Conservation (phyloP, 2,113 vertebrate species). For the Siniperca chuatsi region DNA sequence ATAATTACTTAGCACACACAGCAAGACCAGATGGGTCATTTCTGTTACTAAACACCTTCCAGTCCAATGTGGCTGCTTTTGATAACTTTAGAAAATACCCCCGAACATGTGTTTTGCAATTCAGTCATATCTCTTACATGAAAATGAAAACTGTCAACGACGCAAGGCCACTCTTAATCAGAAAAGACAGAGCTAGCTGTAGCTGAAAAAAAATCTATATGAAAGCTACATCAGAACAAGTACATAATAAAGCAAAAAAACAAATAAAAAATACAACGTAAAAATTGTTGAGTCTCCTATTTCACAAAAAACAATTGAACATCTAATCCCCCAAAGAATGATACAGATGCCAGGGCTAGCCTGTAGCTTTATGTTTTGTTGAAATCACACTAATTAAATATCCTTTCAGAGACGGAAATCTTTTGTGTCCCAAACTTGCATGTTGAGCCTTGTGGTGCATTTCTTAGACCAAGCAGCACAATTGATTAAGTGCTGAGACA, state of each 20-base stretch:
- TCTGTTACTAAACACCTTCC: constrained; percentile 23
- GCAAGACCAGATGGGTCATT: constrained; percentile 27
- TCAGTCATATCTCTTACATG: background rate
- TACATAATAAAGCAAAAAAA: background rate
- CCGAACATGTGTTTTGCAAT: background rate
- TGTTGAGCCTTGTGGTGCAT: background rate
- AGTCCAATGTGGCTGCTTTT: constrained; percentile 7
- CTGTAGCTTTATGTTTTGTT: background rate
- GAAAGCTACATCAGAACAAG: background rate
- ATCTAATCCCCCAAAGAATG: background rate
- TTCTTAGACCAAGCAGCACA: background rate
- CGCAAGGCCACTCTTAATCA: background rate
- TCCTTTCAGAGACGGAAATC: constrained; percentile 6
- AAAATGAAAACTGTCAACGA: constrained; percentile 16
- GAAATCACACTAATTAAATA: constrained; percentile 7
- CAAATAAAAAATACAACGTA: background rate
- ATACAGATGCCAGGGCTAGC: background rate
- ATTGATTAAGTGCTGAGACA: constrained; percentile 13
- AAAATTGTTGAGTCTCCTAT: background rate
- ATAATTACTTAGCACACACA: constrained; percentile 20
- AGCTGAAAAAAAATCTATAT: background rate
- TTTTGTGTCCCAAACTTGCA: background rate
- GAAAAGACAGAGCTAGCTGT: background rate
- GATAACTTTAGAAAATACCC: constrained; percentile 5
- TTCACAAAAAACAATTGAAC: background rate